Base-by-base conservation (phyloP, 2,797 vertebrate genomes). In the Melanotaenia trifasciata region DNA sequence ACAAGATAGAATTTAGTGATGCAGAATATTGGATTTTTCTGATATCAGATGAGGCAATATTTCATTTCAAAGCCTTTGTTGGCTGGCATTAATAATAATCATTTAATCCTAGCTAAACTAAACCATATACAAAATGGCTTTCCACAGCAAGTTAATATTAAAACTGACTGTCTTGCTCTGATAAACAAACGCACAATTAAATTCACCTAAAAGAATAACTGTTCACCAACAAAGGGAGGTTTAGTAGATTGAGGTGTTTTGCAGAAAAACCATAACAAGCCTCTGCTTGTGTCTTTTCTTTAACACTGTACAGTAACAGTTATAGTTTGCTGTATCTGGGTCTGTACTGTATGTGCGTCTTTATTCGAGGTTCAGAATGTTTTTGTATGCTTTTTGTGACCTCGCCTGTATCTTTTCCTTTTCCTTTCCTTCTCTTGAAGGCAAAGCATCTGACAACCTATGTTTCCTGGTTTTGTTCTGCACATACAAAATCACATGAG, bases 391-490 rank as follows among this genome's bases (percentile, higher is more conserved):
- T 40, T 35, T 53, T 14, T 53, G 67, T 73, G 78, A 68, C 50
- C 43, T 72, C 51, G 62, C 18, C 3, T 72, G 22, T 68, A 63
- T 84, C 62, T 81, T 78, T 87, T 73, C 72, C 78, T 64, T 85
- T 84, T 82, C 82, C 65, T 30, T 61, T 65, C 45, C 26, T 32
- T 60, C 53, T 74, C 78, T 71, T 74, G 11, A 83, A 64, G 60
- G 28, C 24, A 45, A 67, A 72, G 72, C 56, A 56, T 89, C 64
- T 54, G 38, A 47, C 57, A 70, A 22, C 24, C 87, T 81, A 28
- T 3, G 76, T 84, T 94, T 94, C 94, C 94, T 91, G 76, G 83
- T 9, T 92, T 95, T 95, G 94, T 95, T 84, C 77, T 89, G 74
- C 63, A 79, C 83, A 65, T 76, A n/a, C 56, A 80, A 73, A 63